A percentile compares a stretch with the other conserved stretches of the same genome.
Conservation (phyloP, 2,113 vertebrate species). For the Salvator merianae region DNA sequence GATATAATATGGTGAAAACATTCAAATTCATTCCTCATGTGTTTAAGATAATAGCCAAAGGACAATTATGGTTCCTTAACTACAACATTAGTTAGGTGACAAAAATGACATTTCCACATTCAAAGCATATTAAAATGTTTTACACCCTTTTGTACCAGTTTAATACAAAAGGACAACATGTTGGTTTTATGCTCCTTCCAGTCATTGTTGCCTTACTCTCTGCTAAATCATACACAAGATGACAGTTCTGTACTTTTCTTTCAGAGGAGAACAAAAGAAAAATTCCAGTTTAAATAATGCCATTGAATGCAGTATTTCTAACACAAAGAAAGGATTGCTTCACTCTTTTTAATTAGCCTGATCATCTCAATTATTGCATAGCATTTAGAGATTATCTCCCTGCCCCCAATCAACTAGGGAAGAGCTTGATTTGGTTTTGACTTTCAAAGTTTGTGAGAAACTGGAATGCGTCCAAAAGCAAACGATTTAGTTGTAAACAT, state of each 20-base stretch:
- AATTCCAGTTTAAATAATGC: neutral
- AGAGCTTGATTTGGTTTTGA: neutral
- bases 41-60: conserved; percentile 70
- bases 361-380: neutral
- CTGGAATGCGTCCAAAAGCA: neutral
- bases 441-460: conserved; percentile 3
- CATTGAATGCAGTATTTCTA: neutral
- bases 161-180: neutral
- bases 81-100: conserved; percentile 54
- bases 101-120: conserved; percentile 61
- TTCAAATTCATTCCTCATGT: conserved; percentile 69
- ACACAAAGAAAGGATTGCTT: neutral
- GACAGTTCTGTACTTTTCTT: conserved; percentile 4
- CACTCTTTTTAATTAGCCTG: neutral
- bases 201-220: conserved; percentile 17
- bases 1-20: conserved; percentile 69
- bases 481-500: neutral
- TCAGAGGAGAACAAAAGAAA: conserved; percentile 2
- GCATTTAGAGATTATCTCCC: neutral
- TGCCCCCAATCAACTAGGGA: neutral
- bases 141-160: neutral
- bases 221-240: neutral
- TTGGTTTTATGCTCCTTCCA: conserved; percentile 8
- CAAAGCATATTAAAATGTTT: conserved; percentile 46
- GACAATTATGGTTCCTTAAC: conserved; percentile 64